These are phyloP conservation scores for Magallana nippona DNA, from an alignment of 2,888 invertebrate genomes.

Conservation along the genomic window DNA sequence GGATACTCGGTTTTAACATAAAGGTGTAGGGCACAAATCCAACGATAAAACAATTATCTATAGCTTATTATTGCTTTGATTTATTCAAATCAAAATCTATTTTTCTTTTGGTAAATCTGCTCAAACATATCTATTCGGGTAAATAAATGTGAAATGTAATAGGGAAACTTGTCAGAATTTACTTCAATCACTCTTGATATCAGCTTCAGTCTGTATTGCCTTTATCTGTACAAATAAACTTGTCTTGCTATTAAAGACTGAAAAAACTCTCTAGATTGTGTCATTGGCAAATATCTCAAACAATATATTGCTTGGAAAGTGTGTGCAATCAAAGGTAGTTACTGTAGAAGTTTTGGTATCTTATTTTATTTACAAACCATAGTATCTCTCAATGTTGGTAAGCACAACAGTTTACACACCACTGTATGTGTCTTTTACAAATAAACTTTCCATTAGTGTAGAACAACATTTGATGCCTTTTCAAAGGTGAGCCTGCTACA, in stretches of 20 bases:
- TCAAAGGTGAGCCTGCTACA: not conserved
- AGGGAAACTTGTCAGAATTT: not conserved
- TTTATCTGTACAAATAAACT: not conserved
- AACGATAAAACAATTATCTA: not conserved
- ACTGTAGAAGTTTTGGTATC: too few relatives aligned
- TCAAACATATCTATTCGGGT: not conserved
- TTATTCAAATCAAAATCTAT: slow-evolving; percentile 20
- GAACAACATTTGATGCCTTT: not conserved
- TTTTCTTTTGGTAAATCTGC: not conserved
- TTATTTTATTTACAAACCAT: too few relatives aligned
- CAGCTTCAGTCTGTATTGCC: not conserved
- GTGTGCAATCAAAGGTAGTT: too few relatives aligned
- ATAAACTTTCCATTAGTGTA: not conserved
- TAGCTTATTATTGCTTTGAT: not conserved
- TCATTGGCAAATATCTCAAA: not conserved
- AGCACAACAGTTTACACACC: not conserved
- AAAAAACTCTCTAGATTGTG: not conserved
- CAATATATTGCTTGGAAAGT: too few relatives aligned
- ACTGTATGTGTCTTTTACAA: not conserved
- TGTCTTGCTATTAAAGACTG: not conserved
- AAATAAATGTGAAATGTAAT: slow-evolving; percentile 2
- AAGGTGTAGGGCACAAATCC: not conserved
- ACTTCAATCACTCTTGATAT: not conserved
- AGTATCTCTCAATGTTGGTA: not conserved
- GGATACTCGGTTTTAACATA: not conserved